Conservation (phyloP, 2,797 vertebrate species). For the Dendrocincla fuliginosa region DNA sequence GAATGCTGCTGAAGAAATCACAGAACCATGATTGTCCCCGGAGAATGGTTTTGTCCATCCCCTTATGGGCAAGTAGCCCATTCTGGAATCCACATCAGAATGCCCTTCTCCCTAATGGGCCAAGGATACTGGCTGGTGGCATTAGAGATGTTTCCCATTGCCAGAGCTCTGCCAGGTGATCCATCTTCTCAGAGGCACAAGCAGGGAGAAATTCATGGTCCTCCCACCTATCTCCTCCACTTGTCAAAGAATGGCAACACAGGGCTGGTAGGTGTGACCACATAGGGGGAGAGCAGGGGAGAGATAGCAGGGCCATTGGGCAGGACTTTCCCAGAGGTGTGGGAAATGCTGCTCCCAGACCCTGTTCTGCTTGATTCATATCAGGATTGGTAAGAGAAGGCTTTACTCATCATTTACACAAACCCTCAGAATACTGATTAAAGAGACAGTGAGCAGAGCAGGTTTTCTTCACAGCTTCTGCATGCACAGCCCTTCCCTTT, state of each 20-base stretch:
- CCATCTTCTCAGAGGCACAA: neutral
- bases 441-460: neutral
- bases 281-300: neutral
- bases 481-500: neutral
- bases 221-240: neutral
- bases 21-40: neutral
- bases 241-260: neutral
- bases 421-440: neutral
- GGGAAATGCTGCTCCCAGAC: neutral
- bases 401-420: neutral
- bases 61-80: neutral
- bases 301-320: neutral
- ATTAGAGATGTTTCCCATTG: neutral
- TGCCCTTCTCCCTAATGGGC: neutral
- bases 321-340: neutral
- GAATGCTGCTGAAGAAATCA: neutral
- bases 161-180: neutral
- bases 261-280: neutral
- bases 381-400: neutral
- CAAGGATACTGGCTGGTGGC: neutral
- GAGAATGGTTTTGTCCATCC: neutral
- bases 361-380: neutral
- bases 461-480: neutral
- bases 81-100: accelerated
- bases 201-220: neutral